Conservation (phyloP, 1,140 invertebrate genomes). For the Ruditapes philippinarum region DNA sequence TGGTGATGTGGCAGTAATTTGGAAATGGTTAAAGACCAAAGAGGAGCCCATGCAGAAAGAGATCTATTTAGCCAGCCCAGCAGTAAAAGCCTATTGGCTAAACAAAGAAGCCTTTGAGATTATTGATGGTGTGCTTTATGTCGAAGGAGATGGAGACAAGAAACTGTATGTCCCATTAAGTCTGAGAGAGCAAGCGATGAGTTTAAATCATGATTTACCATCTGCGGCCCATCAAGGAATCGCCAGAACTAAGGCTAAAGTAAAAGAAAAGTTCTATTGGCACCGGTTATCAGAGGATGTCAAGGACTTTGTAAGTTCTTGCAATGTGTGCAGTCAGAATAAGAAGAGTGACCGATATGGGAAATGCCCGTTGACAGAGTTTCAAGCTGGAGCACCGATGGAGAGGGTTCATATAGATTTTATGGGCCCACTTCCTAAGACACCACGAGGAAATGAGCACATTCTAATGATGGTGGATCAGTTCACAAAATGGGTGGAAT, state of each 20-base stretch:
- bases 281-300: neutral
- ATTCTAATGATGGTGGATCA: slow-evolving; percentile 28
- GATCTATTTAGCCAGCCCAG: neutral
- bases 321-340: slow-evolving; percentile 28
- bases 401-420: slow-evolving; percentile 58
- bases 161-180: neutral
- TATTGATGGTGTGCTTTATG: neutral
- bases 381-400: neutral
- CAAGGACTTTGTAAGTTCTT: neutral
- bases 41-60: neutral
- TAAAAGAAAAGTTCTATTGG: neutral
- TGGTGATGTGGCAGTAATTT: neutral
- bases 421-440: slow-evolving; percentile 41
- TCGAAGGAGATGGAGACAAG: neutral
- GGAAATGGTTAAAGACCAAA: neutral
- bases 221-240: neutral
- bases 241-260: neutral
- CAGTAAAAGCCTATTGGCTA: neutral
- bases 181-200: neutral
- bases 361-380: slow-evolving; percentile 37
- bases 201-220: neutral
- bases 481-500: slow-evolving; percentile 56
- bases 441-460: slow-evolving; percentile 59
- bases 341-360: neutral
- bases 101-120: neutral